A percentile compares a stretch with the other conserved stretches of the same genome.
Evolutionary conservation across 2,888 invertebrate species (phyloP).

Genomic region (Drosophila formosana): DNA sequence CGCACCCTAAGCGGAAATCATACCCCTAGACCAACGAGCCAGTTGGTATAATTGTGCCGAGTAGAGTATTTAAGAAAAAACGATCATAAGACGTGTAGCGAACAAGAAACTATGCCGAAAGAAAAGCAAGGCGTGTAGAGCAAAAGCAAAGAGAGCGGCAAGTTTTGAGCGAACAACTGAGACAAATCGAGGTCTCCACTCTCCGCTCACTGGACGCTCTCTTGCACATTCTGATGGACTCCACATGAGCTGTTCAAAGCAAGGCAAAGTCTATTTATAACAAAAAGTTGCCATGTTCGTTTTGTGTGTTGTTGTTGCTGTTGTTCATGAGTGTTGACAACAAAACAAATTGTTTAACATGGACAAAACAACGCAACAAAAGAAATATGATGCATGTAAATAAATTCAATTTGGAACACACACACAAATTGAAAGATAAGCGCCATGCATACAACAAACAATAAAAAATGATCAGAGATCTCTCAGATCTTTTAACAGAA

Average conservation of each 20-base stretch:
- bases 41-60: neutral
- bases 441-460: conserved; percentile 33
- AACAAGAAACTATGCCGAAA: conserved; percentile 17
- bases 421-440: conserved; percentile 51
- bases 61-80: conserved; percentile 14
- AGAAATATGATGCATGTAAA: conserved; percentile 81
- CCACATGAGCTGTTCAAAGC: conserved; percentile 36
- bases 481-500: conserved; percentile 56
- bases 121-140: conserved; percentile 34
- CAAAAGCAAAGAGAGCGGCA: conserved; percentile 12
- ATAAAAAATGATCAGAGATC: conserved; percentile 47
- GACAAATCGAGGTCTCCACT: conserved; percentile 2
- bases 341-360: conserved; percentile 79
- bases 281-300: conserved; percentile 61
- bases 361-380: conserved; percentile 59
- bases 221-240: conserved; percentile 10
- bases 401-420: conserved; percentile 71
- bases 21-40: conserved; percentile 86
- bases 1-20: conserved; percentile 86
- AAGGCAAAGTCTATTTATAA: conserved; percentile 56
- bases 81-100: conserved; percentile 39
- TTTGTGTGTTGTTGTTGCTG: conserved; percentile 35
- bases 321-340: conserved; percentile 69
- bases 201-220: neutral
- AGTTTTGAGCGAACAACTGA: neutral